Conservation (phyloP, 2,888 invertebrate species). For the Clostera curtula region DNA sequence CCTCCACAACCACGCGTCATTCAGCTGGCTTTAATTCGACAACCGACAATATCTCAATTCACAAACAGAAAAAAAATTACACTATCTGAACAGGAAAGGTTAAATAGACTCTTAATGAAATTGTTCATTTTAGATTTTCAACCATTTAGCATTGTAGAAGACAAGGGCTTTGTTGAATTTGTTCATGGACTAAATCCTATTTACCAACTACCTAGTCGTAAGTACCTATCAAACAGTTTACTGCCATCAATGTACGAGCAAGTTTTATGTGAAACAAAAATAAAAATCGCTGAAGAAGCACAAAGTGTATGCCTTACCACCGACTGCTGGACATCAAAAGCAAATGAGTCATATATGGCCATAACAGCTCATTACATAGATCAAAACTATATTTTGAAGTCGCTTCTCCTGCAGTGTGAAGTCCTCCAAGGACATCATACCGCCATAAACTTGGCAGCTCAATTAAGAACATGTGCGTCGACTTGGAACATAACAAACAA, state of each 20-base stretch:
- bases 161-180: neutral
- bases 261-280: neutral
- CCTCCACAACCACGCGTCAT: too few relatives aligned
- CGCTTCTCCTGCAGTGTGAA: neutral
- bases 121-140: too few relatives aligned
- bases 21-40: too few relatives aligned
- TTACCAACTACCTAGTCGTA: neutral
- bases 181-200: neutral
- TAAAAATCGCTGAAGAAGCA: neutral
- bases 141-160: neutral
- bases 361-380: neutral
- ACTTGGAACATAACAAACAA: neutral
- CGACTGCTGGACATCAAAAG: neutral
- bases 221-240: neutral
- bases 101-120: too few relatives aligned
- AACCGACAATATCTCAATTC: too few relatives aligned
- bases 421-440: neutral
- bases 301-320: neutral
- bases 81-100: too few relatives aligned
- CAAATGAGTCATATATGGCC: neutral
- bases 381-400: neutral
- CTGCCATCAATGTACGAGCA: neutral
- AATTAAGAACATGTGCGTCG: neutral
- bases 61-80: too few relatives aligned
- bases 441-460: neutral